A percentile compares a stretch with the other conserved stretches of the same genome.
Conservation (phyloP, 2,113 vertebrate genomes). For the Aspiorhynchus laticeps region DNA sequence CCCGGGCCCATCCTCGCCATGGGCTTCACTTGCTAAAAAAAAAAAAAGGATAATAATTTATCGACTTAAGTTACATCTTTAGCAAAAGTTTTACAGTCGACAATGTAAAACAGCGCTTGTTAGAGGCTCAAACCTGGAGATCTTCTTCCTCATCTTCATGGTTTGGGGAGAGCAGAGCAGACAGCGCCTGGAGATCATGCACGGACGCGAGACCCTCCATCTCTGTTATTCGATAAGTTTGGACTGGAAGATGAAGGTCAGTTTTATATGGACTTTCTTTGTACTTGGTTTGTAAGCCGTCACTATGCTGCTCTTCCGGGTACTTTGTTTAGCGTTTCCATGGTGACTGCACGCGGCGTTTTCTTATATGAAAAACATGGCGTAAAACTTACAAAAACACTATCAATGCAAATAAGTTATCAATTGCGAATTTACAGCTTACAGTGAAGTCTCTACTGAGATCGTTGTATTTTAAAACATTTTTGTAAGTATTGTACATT, state of each 20-base stretch:
- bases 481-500: not conserved
- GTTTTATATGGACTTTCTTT: not conserved
- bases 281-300: not conserved
- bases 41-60: not conserved
- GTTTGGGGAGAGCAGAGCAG: conserved; percentile 71
- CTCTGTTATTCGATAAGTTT: not conserved
- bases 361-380: not conserved
- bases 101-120: not conserved
- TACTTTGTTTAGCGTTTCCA: not conserved
- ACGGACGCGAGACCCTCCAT: conserved; percentile 73
- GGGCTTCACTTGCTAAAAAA: conserved; percentile 54
- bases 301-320: not conserved
- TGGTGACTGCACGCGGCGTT: not conserved
- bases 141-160: conserved; percentile 70
- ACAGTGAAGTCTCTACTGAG: not conserved
- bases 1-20: conserved; percentile 74
- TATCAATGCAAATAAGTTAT: not conserved
- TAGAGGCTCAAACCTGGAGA: conserved; percentile 51
- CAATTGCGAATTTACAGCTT: not conserved
- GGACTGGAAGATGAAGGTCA: not conserved
- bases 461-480: not conserved
- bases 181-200: conserved; percentile 76
- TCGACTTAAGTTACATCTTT: not conserved
- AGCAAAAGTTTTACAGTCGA: not conserved
- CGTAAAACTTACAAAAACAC: not conserved